These are phyloP conservation scores for Odobenus rosmarus DNA, from an alignment of 2,113 vertebrate species.

Conservation along the genomic window DNA sequence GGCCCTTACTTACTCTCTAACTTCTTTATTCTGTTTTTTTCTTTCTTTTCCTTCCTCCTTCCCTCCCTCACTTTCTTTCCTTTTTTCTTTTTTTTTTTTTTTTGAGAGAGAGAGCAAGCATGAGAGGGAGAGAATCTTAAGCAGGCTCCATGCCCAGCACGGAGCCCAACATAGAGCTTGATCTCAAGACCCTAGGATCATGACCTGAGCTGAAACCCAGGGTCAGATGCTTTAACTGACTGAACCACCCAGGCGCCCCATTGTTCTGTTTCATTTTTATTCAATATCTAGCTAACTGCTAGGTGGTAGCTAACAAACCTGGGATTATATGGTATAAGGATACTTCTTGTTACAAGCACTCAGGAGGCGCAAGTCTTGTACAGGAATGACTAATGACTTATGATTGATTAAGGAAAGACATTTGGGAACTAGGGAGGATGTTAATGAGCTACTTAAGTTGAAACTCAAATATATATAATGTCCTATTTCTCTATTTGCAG, in stretches of 20 bases:
- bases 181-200: neutral
- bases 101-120: too few relatives aligned
- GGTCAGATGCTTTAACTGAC: neutral
- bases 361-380: neutral
- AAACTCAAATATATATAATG: neutral
- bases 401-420: neutral
- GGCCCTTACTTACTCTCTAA: neutral
- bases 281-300: neutral
- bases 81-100: neutral
- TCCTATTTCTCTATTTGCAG: slow-evolving; percentile 8
- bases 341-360: neutral
- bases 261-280: neutral
- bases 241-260: neutral
- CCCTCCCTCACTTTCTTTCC: neutral
- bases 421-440: neutral
- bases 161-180: neutral
- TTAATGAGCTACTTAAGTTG: neutral
- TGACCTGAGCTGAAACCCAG: neutral
- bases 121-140: neutral
- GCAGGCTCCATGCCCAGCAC: neutral
- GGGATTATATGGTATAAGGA: neutral
- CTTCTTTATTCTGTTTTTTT: neutral
- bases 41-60: too few relatives aligned
- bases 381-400: neutral
- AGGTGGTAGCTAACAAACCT: neutral